Percentiles rank a stretch among this genome's conserved stretches.
phyloP scores from a whole-genome alignment of 2,888 invertebrate species.

The Nipponacmea schrenckii region DNA sequence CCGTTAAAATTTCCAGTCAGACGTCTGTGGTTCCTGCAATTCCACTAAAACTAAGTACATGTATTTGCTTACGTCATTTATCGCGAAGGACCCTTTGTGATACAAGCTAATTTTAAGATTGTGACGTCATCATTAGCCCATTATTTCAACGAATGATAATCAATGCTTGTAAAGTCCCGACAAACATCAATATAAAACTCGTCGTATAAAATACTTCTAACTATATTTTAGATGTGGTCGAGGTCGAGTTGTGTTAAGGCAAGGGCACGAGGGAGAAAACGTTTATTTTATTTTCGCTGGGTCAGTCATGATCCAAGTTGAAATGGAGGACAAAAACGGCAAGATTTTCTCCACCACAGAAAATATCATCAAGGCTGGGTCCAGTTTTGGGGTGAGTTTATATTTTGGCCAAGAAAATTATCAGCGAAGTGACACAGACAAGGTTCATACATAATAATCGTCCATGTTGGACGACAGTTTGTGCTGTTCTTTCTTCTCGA shows the following conservation, averaged over 20 bases:
- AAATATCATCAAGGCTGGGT: slow-evolving; percentile 38
- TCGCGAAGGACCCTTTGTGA: no score
- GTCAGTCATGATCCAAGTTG: slow-evolving; percentile 41
- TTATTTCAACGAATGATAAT: no score
- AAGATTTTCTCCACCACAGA: slow-evolving; percentile 30
- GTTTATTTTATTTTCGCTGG: slow-evolving; percentile 50
- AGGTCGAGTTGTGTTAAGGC: slow-evolving; percentile 41
- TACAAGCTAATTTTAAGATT: no score
- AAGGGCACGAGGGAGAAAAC: slow-evolving; percentile 40
- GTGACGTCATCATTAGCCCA: no score
- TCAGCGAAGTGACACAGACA: no score
- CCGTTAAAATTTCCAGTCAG: no score
- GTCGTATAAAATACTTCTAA: no score
- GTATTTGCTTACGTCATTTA: neutral
- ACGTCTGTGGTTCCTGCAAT: no score
- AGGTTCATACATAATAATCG: neutral
- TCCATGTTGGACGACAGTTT: neutral
- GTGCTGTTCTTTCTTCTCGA: neutral
- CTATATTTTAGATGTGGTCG: slow-evolving; percentile 35
- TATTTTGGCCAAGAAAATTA: no score
- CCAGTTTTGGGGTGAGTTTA: slow-evolving; percentile 39
- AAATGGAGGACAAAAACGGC: slow-evolving; percentile 30
- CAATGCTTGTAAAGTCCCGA: no score
- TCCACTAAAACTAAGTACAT: no score
- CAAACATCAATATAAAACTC: no score